Evolutionary conservation across 2,888 invertebrate species (phyloP), one percentile per base, ranked within the genome.

Genomic region (Monoplex corrugatus): DNA sequence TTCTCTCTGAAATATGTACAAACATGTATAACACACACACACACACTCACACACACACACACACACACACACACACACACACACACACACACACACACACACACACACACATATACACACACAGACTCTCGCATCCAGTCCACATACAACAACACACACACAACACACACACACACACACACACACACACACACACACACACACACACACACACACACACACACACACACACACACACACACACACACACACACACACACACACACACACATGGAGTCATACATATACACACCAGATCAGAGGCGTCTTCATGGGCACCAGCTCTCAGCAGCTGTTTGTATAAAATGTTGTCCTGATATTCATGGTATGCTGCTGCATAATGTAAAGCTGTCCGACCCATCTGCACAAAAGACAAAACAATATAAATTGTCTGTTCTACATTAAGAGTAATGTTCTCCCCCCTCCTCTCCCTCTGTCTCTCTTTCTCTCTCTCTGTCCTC

Each of bases 361-460:
- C 93, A 6, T 90, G 87, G 63, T 89, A 89, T 0, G 91, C 93
- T 35, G 92, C 94, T 68, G 94, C 94, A 89, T 94, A 93, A 89
- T 94, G 94, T 2, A 94, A 90, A 0, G 93, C 91, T 63, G 94
- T 93, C 88, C 94, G 90, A 8, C 91, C 92, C 93, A 94, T 92
- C 94, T 94, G 91, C 19, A 68, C 0, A 23, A 86, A 28, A 50
- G 6, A 28, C 13, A 57, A 57, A 13, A 23, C 84, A 28, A 50
- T 5, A 28, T 28, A 57, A 57, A 13, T 35, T 10, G 23, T 50
- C 50, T 50, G 50, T 50, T 50, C 23, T 50, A 50, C 50, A n/a
- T n/a, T n/a, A n/a, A 23, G n/a, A 75, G 2, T 72, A 13, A 89
- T n/a, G 50, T 38, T 13, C 57, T 75, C 35, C 32, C 75, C 32